A percentile compares a stretch with the other conserved stretches of the same genome.
phyloP scores from a whole-genome alignment of 1,140 invertebrate genomes.

The Ephestia elutella region DNA sequence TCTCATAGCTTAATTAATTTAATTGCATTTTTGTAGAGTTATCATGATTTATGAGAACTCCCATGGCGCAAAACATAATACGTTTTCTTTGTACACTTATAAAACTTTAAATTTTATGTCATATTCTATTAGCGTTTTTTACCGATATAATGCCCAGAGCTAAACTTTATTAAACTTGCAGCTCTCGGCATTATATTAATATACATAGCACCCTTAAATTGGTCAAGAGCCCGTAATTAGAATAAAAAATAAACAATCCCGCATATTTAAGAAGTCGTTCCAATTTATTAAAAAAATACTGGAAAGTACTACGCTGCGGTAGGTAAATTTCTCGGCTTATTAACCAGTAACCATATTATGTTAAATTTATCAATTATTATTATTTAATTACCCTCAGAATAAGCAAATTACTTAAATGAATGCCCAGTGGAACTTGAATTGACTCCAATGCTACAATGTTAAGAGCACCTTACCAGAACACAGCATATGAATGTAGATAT shows the following conservation, averaged over 20 bases:
- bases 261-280: background rate
- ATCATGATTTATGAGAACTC: no score
- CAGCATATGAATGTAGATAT: conserved; percentile 18
- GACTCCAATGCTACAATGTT: conserved; percentile 42
- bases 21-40: background rate
- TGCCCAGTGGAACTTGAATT: conserved; percentile 30
- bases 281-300: background rate
- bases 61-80: no score
- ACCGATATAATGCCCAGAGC: no score
- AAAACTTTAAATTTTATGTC: no score
- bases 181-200: no score
- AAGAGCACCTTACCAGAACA: conserved; percentile 28
- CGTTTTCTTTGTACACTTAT: no score
- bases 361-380: conserved; percentile 29
- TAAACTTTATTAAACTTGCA: no score
- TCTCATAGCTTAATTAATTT: background rate
- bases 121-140: no score
- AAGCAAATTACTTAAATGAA: conserved; percentile 27
- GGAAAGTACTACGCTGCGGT: conserved; percentile 18
- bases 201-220: conserved; percentile 21
- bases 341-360: conserved; percentile 16
- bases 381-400: conserved; percentile 17
- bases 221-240: no score
- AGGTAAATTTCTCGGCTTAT: conserved; percentile 22
- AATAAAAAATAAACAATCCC: no score